These are phyloP conservation scores for Hyperoplus immaculatus DNA, from an alignment of 2,797 vertebrate genomes.

Conservation along the genomic window DNA sequence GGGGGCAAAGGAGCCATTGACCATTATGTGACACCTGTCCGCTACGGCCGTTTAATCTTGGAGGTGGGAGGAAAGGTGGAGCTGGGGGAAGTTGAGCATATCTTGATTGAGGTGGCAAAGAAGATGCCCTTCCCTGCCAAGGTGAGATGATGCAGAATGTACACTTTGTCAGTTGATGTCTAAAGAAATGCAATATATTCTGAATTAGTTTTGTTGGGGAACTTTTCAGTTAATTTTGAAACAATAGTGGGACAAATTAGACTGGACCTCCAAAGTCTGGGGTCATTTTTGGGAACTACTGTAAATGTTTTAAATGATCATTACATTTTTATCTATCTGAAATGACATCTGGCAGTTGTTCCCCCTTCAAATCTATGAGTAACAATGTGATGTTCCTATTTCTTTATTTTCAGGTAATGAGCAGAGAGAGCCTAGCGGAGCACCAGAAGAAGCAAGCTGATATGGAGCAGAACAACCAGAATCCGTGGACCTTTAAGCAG, in stretches of 20 bases:
- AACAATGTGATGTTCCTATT: background rate
- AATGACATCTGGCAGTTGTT: too few relatives aligned
- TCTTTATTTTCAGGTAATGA: conserved; percentile 84
- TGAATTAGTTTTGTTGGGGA: background rate
- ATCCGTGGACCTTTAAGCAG: conserved; percentile 94
- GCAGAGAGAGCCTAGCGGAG: conserved; percentile 83
- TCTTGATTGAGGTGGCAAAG: conserved; percentile 88
- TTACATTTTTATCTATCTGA: too few relatives aligned
- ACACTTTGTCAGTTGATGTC: background rate
- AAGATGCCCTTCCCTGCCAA: conserved; percentile 94
- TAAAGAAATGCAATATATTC: background rate
- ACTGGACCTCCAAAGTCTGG: too few relatives aligned
- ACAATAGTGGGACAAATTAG: too few relatives aligned
- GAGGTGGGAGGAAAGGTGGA: conserved; percentile 93
- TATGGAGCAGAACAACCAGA: conserved; percentile 89
- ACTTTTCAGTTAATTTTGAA: too few relatives aligned
- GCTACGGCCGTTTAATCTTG: conserved; percentile 87
- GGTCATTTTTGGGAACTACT: too few relatives aligned
- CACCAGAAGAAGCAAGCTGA: conserved; percentile 82
- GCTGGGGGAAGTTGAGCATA: conserved; percentile 84
- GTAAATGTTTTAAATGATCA: too few relatives aligned
- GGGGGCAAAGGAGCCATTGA: conserved; percentile 96
- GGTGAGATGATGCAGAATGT: conserved; percentile 60
- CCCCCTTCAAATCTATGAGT: too few relatives aligned
- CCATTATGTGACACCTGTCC: conserved; percentile 92